A percentile compares a stretch with the other conserved stretches of the same genome.
phyloP scores from a whole-genome alignment of 1,140 invertebrate genomes.

The Drosophila willistoni region DNA sequence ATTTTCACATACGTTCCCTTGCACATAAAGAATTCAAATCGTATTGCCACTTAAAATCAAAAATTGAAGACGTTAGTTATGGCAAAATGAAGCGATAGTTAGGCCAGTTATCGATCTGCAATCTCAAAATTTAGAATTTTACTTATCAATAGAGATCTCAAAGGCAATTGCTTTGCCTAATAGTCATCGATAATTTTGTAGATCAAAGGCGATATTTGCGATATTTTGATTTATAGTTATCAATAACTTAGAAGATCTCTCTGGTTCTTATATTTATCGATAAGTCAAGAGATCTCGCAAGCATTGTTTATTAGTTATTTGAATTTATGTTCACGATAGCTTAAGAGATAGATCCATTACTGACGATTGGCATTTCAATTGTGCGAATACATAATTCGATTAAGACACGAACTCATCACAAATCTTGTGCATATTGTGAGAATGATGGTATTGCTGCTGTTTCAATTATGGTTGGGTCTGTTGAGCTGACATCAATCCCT shows the following conservation, averaged over 20 bases:
- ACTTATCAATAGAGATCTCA: not conserved
- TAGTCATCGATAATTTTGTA: too few relatives aligned
- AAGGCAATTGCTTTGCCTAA: too few relatives aligned
- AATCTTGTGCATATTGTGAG: constrained; percentile 16
- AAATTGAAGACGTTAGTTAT: constrained; percentile 69
- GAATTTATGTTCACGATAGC: too few relatives aligned
- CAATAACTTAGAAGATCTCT: too few relatives aligned
- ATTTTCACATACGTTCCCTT: constrained; percentile 16
- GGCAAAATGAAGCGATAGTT: constrained; percentile 22
- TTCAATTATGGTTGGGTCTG: constrained; percentile 66
- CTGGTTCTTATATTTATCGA: too few relatives aligned
- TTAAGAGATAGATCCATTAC: too few relatives aligned
- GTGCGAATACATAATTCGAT: not conserved
- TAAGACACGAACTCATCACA: constrained; percentile 7
- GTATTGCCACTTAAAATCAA: constrained; percentile 79
- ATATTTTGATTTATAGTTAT: too few relatives aligned
- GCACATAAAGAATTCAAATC: constrained; percentile 76
- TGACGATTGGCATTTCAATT: too few relatives aligned
- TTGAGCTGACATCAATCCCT: constrained; percentile 65
- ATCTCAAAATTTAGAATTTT: not conserved
- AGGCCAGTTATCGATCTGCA: too few relatives aligned
- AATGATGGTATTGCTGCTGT: constrained; percentile 35
- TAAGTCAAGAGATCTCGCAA: too few relatives aligned
- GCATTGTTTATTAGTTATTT: too few relatives aligned
- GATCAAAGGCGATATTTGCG: too few relatives aligned